Evolutionary conservation across 2,797 vertebrate genomes (phyloP), one percentile per base, ranked within the genome.

Genomic region (Leucoraja ocellata): DNA sequence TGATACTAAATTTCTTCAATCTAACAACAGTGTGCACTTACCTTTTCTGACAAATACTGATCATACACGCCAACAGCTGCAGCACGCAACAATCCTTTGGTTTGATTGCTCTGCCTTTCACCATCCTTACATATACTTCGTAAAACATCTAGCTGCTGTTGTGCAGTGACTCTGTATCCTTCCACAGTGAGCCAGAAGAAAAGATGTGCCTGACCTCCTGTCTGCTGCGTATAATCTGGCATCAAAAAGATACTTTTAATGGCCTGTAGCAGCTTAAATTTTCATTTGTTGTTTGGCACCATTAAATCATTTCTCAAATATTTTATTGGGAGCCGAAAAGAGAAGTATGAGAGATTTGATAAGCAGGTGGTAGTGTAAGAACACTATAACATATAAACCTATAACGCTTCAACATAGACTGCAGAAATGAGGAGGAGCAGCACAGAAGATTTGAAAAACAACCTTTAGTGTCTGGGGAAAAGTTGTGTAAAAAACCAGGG

Each of bases 151-250:
- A 99, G 96, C 96, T 99, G 99, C 94, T 99, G 99, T 94, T 99
- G 98, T 0, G 99, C 99, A 0, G 98, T 99, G 94, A 99, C 98
- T 94, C 99, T 96, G 97, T 99, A 99, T 61, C 99, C 99, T 96
- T 99, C 99, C 94, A 99, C 99, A 0, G 99, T 99, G 96, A 99
- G 98, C 99, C 99, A 99, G 96, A 99, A 99, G 96, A 99, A 99
- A 93, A 99, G 97, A 96, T 99, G 98, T 0, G 99, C 98, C 96
- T 99, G 99, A 93, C 98, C 98, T 88, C 98, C 99, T 54, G 97
- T 98, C 93, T 97, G 97, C 97, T 99, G 99, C 99, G 99, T 99
- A 95, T 98, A 99, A 97, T 99, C 99, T 99, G 94, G 16, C 94
- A 80, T 71, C 68, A 74, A 23, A 39, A 92, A 76, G 32, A 81